Percentiles rank a stretch among this genome's conserved stretches.
phyloP scores from a whole-genome alignment of 2,797 vertebrate genomes.

The Antrozous pallidus region DNA sequence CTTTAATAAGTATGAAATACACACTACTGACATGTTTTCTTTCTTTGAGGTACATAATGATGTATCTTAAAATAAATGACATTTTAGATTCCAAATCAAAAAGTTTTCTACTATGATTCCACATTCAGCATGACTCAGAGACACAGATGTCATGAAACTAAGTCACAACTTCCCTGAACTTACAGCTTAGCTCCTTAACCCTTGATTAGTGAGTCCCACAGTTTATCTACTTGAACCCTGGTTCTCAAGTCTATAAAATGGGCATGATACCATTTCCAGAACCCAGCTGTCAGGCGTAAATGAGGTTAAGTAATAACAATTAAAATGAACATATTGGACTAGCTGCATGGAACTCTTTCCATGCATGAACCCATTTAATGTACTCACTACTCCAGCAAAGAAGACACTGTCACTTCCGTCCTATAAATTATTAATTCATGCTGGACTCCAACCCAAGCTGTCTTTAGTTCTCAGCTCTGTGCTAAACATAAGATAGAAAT shows the following conservation, averaged over 20 bases:
- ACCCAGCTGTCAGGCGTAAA: neutral
- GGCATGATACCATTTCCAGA: neutral
- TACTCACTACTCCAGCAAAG: neutral
- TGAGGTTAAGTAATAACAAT: neutral
- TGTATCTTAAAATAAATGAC: neutral
- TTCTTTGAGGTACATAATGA: neutral
- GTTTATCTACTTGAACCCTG: neutral
- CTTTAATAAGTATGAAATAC: neutral
- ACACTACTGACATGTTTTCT: neutral
- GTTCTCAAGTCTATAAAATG: neutral
- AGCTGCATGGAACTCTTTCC: neutral
- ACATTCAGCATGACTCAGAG: neutral
- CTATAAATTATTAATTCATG: too few species aligned
- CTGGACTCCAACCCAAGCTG: neutral
- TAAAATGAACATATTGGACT: neutral
- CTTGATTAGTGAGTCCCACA: neutral
- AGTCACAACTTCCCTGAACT: neutral
- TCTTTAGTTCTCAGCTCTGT: neutral
- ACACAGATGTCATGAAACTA: neutral
- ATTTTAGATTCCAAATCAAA: neutral
- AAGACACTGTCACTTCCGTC: too few species aligned
- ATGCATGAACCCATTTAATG: neutral
- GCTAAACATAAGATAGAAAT: neutral
- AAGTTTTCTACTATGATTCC: neutral
- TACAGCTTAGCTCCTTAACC: neutral